phyloP scores from a whole-genome alignment of 2,113 vertebrate species.

The Eretmochelys imbricata region DNA sequence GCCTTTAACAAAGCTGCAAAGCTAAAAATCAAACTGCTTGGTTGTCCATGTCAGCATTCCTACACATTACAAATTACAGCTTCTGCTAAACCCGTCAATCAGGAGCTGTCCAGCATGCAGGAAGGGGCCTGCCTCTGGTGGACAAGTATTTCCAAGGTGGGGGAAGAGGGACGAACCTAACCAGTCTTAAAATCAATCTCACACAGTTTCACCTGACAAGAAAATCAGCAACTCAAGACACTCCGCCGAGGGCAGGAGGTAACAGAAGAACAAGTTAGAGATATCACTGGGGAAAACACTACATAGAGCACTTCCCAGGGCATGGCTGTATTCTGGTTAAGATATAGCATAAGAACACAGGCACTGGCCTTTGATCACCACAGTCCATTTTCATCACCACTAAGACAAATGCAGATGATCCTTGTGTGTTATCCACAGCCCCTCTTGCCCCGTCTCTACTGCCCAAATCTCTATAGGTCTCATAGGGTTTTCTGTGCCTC shows the following conservation, averaged over 20 bases:
- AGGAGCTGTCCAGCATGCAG: background rate
- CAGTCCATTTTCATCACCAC: background rate
- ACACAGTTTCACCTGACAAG: background rate
- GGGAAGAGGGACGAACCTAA: background rate
- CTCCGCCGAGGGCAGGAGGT: background rate
- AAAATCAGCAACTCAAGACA: background rate
- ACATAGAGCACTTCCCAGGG: background rate
- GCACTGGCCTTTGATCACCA: background rate
- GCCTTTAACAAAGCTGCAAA: conserved; percentile 35
- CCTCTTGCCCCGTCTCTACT: rapidly evolving
- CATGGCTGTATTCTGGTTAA: background rate
- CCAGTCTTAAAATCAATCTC: background rate
- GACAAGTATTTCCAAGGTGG: conserved; percentile 42
- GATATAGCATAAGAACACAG: background rate
- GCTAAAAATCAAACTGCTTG: conserved; percentile 20
- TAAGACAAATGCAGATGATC: background rate
- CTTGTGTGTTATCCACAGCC: background rate
- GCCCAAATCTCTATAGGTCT: background rate
- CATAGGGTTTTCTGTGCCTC: background rate
- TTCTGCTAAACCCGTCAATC: conserved; percentile 26
- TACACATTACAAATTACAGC: conserved; percentile 51
- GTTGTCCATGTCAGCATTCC: conserved; percentile 58
- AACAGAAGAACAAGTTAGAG: background rate
- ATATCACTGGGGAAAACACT: background rate
- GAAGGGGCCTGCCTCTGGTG: conserved; percentile 22